These are phyloP conservation scores for Perodicticus potto DNA, from an alignment of 2,797 vertebrate species.

Conservation along the genomic window DNA sequence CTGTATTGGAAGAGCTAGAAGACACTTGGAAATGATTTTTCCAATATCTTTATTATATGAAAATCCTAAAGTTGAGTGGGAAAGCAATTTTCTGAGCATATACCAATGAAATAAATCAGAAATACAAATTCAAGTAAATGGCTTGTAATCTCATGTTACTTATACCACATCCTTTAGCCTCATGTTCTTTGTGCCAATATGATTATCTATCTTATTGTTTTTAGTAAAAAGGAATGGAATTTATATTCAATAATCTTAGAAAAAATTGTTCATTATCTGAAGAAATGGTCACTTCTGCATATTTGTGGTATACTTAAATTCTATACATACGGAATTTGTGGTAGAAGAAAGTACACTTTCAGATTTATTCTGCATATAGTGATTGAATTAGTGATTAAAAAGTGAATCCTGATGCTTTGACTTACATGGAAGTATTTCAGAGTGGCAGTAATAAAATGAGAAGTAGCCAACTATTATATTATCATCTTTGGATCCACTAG, in stretches of 20 bases:
- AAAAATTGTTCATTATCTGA: neutral
- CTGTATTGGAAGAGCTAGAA: neutral
- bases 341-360: neutral
- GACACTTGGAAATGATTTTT: slow-evolving; percentile 8
- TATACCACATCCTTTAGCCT: neutral
- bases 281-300: neutral
- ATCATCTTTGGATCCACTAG: neutral
- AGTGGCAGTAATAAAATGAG: neutral
- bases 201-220: neutral
- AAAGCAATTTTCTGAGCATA: neutral
- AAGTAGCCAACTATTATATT: neutral
- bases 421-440: neutral
- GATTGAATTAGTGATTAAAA: neutral
- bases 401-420: neutral
- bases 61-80: neutral
- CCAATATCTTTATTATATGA: neutral
- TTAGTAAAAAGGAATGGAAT: neutral
- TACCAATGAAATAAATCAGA: neutral
- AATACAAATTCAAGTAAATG: neutral
- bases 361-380: neutral
- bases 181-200: neutral
- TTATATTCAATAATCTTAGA: neutral
- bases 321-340: neutral
- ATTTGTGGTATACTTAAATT: neutral
- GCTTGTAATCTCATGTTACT: neutral